Evolutionary conservation across 2,113 vertebrate species (phyloP).

Genomic region (Nerophis ophidion): DNA sequence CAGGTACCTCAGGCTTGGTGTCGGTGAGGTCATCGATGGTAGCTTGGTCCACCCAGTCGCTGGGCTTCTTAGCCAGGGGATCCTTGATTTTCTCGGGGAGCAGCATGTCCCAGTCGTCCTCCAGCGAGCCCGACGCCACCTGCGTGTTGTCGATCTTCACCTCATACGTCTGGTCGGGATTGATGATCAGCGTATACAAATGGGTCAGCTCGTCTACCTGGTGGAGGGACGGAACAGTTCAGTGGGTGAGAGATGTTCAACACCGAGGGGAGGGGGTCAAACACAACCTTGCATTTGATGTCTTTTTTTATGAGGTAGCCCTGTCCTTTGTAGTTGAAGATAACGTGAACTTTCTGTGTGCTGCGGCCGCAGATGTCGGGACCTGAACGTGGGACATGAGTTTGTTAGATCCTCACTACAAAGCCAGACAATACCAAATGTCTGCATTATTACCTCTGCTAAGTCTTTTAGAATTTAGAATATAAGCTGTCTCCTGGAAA

Average conservation of each 20-base stretch:
- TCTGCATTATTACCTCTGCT: no score
- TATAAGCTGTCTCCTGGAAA: neutral
- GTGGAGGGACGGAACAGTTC: no score
- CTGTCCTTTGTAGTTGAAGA: conserved; percentile 82
- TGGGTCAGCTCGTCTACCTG: conserved; percentile 78
- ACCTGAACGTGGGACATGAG: conserved; percentile 63
- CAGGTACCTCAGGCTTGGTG: conserved; percentile 64
- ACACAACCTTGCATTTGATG: conserved; percentile 77
- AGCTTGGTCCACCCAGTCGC: conserved; percentile 62
- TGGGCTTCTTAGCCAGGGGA: conserved; percentile 61
- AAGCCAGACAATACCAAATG: neutral
- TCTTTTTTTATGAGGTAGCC: conserved; percentile 77
- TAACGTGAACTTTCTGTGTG: conserved; percentile 82
- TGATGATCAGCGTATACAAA: conserved; percentile 77
- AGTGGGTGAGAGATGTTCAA: neutral
- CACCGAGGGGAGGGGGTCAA: no score
- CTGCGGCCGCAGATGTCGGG: conserved; percentile 86
- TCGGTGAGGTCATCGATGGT: conserved; percentile 58
- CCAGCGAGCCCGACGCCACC: conserved; percentile 71
- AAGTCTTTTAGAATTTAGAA: neutral
- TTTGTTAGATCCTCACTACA: neutral
- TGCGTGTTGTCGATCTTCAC: conserved; percentile 73
- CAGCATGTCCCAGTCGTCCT: conserved; percentile 79
- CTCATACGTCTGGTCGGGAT: conserved; percentile 75
- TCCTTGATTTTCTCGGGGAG: conserved; percentile 69